A percentile compares a stretch with the other conserved stretches of the same genome.
Evolutionary conservation across 1,140 invertebrate genomes (phyloP).

Genomic region (Tetragnatha versicolor): DNA sequence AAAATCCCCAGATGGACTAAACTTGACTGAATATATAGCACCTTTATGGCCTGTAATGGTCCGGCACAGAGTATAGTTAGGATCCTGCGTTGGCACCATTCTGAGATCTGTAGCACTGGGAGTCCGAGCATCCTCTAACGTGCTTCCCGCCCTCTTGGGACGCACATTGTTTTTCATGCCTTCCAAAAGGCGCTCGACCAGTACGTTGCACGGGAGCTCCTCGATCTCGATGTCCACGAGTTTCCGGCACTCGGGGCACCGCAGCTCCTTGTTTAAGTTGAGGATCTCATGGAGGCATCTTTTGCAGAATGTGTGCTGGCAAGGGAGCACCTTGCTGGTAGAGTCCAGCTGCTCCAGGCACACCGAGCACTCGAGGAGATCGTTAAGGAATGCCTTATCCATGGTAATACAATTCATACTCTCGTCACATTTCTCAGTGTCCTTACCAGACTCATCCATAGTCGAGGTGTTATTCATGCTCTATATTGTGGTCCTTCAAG

Average conservation of each 20-base stretch:
- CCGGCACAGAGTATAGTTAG: conserved; percentile 95
- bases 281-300: conserved; percentile 92
- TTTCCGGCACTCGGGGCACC: conserved; percentile 93
- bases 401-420: conserved; percentile 45
- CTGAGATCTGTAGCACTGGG: conserved; percentile 37
- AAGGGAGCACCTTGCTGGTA: conserved; percentile 90
- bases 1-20: conserved; percentile 99
- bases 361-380: conserved; percentile 92
- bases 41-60: conserved; percentile 98
- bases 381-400: conserved; percentile 71
- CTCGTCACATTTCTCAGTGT: conserved; percentile 45
- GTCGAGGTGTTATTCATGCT: conserved; percentile 26
- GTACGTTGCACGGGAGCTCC: conserved; percentile 89
- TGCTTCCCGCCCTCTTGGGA: conserved; percentile 47
- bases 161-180: conserved; percentile 77
- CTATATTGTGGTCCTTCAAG: no score
- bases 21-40: conserved; percentile 98
- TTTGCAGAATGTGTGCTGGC: conserved; percentile 95
- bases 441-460: conserved; percentile 43
- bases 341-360: conserved; percentile 89
- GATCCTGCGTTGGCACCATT: conserved; percentile 62
- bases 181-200: conserved; percentile 90
- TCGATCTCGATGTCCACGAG: conserved; percentile 83
- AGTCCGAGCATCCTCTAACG: conserved; percentile 11
- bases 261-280: conserved; percentile 81